Conservation (phyloP, 2,797 vertebrate species). For the Bryconaethiops microstoma region DNA sequence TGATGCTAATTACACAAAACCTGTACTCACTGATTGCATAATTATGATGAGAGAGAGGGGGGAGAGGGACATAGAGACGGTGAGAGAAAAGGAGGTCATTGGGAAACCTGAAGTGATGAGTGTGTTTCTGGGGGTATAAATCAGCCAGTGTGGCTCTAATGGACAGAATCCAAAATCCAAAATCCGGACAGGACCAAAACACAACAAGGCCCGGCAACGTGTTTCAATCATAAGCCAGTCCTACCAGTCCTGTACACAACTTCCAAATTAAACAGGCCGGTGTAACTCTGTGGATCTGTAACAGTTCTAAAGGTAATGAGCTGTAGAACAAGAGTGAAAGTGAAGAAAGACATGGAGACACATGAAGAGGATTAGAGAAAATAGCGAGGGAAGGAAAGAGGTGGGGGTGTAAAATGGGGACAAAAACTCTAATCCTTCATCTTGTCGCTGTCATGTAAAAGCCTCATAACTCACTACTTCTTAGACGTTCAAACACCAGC, state of each 20-base stretch:
- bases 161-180: background rate
- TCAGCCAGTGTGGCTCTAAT: background rate
- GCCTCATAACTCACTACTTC: too few relatives aligned
- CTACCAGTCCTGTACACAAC: background rate
- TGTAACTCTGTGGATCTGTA: too few relatives aligned
- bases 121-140: background rate
- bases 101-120: background rate
- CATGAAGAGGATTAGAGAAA: too few relatives aligned
- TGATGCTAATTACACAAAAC: background rate
- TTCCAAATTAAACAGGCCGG: background rate
- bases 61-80: background rate
- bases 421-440: too few relatives aligned
- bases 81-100: background rate
- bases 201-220: background rate
- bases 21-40: conserved; percentile 14
- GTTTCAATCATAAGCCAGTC: background rate
- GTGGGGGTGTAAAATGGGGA: too few relatives aligned
- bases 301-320: too few relatives aligned
- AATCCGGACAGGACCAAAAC: background rate
- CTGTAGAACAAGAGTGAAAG: too few relatives aligned
- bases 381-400: too few relatives aligned
- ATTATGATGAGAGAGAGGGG: conserved; percentile 12
- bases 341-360: too few relatives aligned
- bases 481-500: too few relatives aligned
- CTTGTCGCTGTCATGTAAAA: too few relatives aligned